These are phyloP conservation scores for Pipistrellus nathusii DNA, from an alignment of 2,797 vertebrate genomes.

Conservation along the genomic window DNA sequence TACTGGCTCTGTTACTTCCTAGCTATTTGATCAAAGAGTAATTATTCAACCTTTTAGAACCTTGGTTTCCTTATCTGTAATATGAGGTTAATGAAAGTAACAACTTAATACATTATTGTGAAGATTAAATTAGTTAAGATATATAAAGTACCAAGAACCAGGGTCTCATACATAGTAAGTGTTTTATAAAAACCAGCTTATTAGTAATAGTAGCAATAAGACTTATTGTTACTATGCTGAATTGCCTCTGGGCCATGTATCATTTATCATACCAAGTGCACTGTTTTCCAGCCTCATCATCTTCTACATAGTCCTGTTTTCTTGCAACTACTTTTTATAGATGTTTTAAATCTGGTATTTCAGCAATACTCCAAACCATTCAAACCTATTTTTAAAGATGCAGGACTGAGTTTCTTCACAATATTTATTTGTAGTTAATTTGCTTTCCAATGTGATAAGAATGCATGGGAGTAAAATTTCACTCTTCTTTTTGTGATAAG, in stretches of 20 bases:
- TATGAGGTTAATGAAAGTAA: neutral
- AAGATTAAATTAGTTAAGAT: slow-evolving; percentile 39
- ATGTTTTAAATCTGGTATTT: neutral
- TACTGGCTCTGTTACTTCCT: neutral
- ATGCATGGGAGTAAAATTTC: neutral
- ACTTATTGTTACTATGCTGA: neutral
- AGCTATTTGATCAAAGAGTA: neutral
- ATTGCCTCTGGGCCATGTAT: neutral
- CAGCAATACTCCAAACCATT: neutral
- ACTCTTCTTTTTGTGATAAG: neutral
- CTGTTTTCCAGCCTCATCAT: neutral
- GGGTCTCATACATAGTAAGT: neutral
- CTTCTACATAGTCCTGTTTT: slow-evolving; percentile 18
- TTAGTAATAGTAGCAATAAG: neutral
- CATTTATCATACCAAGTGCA: slow-evolving; percentile 7
- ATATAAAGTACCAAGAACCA: neutral
- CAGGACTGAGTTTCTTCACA: neutral
- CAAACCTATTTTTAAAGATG: slow-evolving; percentile 50
- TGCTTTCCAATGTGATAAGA: neutral
- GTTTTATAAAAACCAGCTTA: neutral
- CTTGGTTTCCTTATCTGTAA: neutral
- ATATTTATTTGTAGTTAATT: slow-evolving; percentile 12
- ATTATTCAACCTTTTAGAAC: neutral
- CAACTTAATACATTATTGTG: neutral
- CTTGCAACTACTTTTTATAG: neutral